Conservation (phyloP, 2,113 vertebrate species). For the Megaceryle maxima region DNA sequence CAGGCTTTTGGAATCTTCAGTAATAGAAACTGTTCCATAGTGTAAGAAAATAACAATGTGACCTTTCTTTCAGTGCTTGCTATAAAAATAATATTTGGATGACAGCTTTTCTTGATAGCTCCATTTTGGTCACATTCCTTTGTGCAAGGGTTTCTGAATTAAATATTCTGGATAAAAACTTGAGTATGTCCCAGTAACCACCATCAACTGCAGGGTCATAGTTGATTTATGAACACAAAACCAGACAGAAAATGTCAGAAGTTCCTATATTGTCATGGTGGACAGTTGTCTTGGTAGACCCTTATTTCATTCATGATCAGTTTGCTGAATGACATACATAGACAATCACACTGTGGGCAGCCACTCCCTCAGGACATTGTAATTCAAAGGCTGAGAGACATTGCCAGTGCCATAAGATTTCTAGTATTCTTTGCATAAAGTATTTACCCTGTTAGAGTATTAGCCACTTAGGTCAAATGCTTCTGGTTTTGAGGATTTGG, state of each 20-base stretch:
- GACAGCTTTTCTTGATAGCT: constrained; percentile 52
- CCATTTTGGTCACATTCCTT: constrained; percentile 37
- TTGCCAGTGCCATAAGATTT: background rate
- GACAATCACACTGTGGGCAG: background rate
- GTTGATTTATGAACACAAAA: background rate
- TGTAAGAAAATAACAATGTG: constrained; percentile 59
- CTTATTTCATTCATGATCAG: background rate
- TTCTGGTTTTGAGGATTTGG: background rate
- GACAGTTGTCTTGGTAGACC: background rate
- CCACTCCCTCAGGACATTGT: background rate
- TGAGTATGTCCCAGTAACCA: background rate
- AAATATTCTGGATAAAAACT: constrained; percentile 14
- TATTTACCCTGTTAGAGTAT: background rate
- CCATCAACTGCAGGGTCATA: background rate
- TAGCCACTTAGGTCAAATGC: background rate
- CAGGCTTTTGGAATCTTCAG: constrained; percentile 37
- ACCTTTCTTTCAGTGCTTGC: constrained; percentile 32
- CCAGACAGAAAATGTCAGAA: background rate
- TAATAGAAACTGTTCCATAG: constrained; percentile 48
- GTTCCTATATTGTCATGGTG: background rate
- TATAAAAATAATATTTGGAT: constrained; percentile 52
- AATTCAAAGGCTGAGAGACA: background rate
- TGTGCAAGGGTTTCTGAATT: background rate
- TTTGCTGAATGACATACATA: background rate
- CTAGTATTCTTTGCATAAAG: background rate